Evolutionary conservation across 1,140 invertebrate species (phyloP).

Genomic region (Brachionus rubens): DNA sequence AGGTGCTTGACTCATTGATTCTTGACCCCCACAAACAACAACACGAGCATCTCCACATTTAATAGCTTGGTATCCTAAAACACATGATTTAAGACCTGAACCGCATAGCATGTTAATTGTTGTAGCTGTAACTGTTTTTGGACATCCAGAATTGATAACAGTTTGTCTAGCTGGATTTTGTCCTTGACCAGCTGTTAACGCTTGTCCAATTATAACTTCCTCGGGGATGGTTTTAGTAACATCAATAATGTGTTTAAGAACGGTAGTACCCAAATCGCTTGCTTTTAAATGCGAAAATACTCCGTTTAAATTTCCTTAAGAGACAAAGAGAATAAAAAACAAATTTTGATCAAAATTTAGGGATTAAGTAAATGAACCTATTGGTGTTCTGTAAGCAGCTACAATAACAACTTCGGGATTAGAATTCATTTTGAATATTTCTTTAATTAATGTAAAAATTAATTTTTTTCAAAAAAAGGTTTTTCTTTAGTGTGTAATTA

Average conservation of each 20-base stretch:
- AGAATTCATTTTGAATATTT: slow-evolving; percentile 50
- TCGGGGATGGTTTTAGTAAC: slow-evolving; percentile 5
- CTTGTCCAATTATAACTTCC: slow-evolving; percentile 83
- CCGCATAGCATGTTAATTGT: slow-evolving; percentile 81
- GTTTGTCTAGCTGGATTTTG: slow-evolving; percentile 83
- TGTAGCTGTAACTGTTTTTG: slow-evolving; percentile 70
- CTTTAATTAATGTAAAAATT: neutral
- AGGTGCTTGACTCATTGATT: slow-evolving; percentile 76
- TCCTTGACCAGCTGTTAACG: slow-evolving; percentile 62
- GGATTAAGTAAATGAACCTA: slow-evolving; percentile 62
- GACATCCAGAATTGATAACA: slow-evolving; percentile 72
- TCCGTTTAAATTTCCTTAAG: slow-evolving; percentile 71
- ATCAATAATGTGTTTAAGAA: slow-evolving; percentile 64
- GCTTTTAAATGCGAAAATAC: slow-evolving; percentile 68
- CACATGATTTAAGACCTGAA: slow-evolving; percentile 75
- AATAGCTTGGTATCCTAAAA: slow-evolving; percentile 70
- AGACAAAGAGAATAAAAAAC: too few relatives aligned
- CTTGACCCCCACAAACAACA: slow-evolving; percentile 77
- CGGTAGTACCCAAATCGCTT: slow-evolving; percentile 71
- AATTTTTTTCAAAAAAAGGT: neutral
- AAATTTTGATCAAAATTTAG: slow-evolving; percentile 46
- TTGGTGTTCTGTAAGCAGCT: slow-evolving; percentile 68
- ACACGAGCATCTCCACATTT: slow-evolving; percentile 69
- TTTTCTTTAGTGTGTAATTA: neutral
- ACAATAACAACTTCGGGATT: slow-evolving; percentile 65